Base-by-base conservation (phyloP, 2,888 invertebrate genomes). In the Baccha elongata region DNA sequence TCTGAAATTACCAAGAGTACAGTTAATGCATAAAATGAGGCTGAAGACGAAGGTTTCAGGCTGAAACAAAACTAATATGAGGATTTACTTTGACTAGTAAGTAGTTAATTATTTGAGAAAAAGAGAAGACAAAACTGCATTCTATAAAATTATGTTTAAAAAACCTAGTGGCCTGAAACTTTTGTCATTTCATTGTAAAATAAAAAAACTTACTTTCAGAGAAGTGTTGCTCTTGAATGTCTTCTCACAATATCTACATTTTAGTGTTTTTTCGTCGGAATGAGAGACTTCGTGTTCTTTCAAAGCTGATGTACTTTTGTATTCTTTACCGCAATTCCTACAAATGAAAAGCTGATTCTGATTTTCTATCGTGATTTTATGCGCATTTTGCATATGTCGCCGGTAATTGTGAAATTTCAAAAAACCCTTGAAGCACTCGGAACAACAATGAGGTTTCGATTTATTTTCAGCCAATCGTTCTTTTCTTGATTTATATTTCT, bases 1-100 rank as follows among this genome's bases (percentile, higher is more conserved):
- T 87, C 86, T 89, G 85, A 46, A 68, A 83, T 44, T 11, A 42
- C 0, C 1, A 10, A 37, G 2, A 2, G 10, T 11, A 4, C 6
- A 10, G 35, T 35, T n/a, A n/a, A 35, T 8, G 10, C 69, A n/a
- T 35, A 35, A 8, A 35, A n/a, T n/a, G n/a, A n/a, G n/a, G n/a
- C n/a, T n/a, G n/a, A n/a, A n/a, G n/a, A n/a, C n/a, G n/a, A n/a
- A n/a, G n/a, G n/a, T n/a, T n/a, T n/a, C n/a, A n/a, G n/a, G n/a
- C n/a, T n/a, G n/a, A n/a, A n/a, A n/a, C n/a, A n/a, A n/a, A n/a
- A n/a, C n/a, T n/a, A n/a, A n/a, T n/a, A n/a, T n/a, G n/a, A n/a
- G n/a, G n/a, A n/a, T n/a, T n/a, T n/a, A n/a, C n/a, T n/a, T n/a
- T n/a, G n/a, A n/a, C n/a, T n/a, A n/a, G n/a, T n/a, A n/a, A n/a